Base-by-base conservation (phyloP, 2,888 invertebrate genomes). In the Zeuzera pyrina region DNA sequence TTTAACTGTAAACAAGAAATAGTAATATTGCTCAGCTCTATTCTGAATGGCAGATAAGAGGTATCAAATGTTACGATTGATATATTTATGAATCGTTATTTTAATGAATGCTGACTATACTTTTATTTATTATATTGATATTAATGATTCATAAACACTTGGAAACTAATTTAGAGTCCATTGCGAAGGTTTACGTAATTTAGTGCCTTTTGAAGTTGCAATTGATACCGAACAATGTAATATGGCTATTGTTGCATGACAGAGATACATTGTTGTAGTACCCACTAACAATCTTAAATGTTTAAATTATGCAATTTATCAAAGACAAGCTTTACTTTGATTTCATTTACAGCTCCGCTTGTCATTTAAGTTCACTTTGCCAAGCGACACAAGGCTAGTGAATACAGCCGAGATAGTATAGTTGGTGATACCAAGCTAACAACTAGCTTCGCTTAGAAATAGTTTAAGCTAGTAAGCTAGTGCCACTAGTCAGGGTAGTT, bases 161-260 rank as follows among this genome's bases (percentile, higher is more conserved):
- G 59, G 57, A 56, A 54, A 58, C 60, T 65, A 73, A 76, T 73
- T 72, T 72, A 72, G 55, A 65, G 61, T 55, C 52, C 46, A 54
- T 60, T 62, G 47, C 59, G 63, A 67, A 58, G 57, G 63, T 73
- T 77, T 76, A 72, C 72, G 74, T 74, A 77, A 77, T 69, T 73
- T 69, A 74, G 56, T 65, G 48, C 54, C 71, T 62, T 76, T 73
- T 67, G 62, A 68, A 63, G 66, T 66, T 58, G 63, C 72, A 68
- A 72, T 76, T 74, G 73, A 65, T 69, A 68, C 56, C 46, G 59
- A 64, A 71, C 71, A 73, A 67, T 68, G 70, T 67, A 26, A 52
- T 58, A 31, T 24, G 21, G 35, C 66, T 58, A 72, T 78, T 77
- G 74, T 76, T 66, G 70, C 67, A 52, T 64, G 76, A 77, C 79